These are phyloP conservation scores for Ceramica pisi DNA, from an alignment of 2,888 invertebrate species.

Conservation along the genomic window DNA sequence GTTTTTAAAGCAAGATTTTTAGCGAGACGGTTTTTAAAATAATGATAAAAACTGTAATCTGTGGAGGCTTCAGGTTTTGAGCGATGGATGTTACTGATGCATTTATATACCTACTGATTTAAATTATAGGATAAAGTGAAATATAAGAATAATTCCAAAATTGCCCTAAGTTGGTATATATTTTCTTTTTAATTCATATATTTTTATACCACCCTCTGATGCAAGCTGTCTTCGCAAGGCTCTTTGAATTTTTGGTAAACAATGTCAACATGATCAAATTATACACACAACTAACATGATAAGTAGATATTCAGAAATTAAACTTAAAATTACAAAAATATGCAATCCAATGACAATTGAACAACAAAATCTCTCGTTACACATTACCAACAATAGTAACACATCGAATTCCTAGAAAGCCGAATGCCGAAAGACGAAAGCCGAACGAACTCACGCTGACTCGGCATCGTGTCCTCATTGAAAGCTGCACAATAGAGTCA, in stretches of 20 bases:
- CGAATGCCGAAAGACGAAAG: constrained; percentile 68
- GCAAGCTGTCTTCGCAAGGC: too few relatives aligned
- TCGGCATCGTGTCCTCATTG: constrained; percentile 75
- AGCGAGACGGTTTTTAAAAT: constrained; percentile 26
- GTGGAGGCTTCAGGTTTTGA: background rate
- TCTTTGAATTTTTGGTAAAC: too few relatives aligned
- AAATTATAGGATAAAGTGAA: background rate
- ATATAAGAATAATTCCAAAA: background rate
- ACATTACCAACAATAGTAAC: constrained; percentile 53
- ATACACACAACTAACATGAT: too few relatives aligned
- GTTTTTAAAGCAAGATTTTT: constrained; percentile 20
- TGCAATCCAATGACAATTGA: constrained; percentile 28
- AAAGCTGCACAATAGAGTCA: constrained; percentile 78
- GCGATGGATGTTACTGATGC: background rate
- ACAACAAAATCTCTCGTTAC: constrained; percentile 53
- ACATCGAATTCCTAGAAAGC: constrained; percentile 77
- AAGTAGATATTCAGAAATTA: constrained; percentile 6
- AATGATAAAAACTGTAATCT: background rate
- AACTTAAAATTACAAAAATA: background rate
- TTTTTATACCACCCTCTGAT: background rate
- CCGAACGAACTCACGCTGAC: constrained; percentile 81
- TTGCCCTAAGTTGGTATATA: too few relatives aligned
- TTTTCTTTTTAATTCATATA: background rate
- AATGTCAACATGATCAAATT: too few relatives aligned
- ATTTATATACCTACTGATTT: background rate